These are phyloP conservation scores for Myotis davidii DNA, from an alignment of 2,113 vertebrate genomes.

Conservation along the genomic window DNA sequence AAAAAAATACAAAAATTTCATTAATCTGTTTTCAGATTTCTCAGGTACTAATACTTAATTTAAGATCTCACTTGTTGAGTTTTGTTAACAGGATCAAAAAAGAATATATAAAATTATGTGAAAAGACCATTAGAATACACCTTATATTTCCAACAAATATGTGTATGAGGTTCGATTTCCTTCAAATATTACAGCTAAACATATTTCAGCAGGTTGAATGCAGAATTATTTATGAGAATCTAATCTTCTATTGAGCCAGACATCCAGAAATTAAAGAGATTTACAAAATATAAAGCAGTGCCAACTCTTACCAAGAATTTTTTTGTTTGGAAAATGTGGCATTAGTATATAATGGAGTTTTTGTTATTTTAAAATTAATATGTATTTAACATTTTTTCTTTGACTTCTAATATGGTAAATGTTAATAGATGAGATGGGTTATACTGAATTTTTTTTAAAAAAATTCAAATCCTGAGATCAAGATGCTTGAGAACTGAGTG, in stretches of 20 bases:
- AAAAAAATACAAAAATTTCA: background rate
- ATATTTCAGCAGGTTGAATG: background rate
- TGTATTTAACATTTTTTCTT: background rate
- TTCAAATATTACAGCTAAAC: background rate
- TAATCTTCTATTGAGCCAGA: background rate
- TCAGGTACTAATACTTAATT: background rate
- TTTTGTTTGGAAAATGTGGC: background rate
- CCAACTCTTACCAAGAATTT: background rate
- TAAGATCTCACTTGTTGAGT: background rate
- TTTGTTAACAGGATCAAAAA: background rate
- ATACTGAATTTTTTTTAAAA: background rate
- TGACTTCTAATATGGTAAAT: background rate
- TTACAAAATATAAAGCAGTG: background rate
- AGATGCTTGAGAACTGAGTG: background rate
- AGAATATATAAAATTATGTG: background rate
- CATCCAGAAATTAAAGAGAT: background rate
- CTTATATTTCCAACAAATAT: background rate
- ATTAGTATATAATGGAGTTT: background rate
- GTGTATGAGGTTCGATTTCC: background rate
- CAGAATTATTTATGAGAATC: background rate
- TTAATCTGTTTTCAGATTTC: background rate
- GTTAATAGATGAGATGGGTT: background rate
- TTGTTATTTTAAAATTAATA: background rate
- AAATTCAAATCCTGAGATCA: background rate
- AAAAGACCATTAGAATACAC: background rate